Percentiles rank a stretch among this genome's conserved stretches.
phyloP scores from a whole-genome alignment of 2,888 invertebrate species.

The Lepidocyrtoides sp. region DNA sequence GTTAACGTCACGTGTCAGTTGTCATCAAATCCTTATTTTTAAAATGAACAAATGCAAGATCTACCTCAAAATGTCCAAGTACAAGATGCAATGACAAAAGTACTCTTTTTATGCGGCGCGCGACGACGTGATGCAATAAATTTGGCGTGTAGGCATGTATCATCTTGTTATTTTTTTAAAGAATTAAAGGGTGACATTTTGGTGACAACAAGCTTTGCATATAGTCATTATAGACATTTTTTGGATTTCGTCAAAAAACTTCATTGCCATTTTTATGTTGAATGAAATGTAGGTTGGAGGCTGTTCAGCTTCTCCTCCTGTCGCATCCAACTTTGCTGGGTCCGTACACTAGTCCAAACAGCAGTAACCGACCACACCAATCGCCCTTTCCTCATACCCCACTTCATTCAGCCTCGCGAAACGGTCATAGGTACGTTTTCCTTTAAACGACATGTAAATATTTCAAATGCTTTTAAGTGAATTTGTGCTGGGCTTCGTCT shows the following conservation, averaged over 20 bases:
- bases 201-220: neutral
- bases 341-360: constrained; percentile 85
- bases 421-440: constrained; percentile 92
- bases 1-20: constrained; percentile 21
- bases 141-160: too few species aligned
- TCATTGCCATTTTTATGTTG: neutral
- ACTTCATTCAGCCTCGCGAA: constrained; percentile 96
- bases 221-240: neutral
- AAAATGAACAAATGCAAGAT: neutral
- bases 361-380: constrained; percentile 84
- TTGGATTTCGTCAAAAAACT: neutral
- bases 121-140: too few species aligned
- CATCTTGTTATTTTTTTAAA: neutral
- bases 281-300: constrained; percentile 90
- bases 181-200: neutral
- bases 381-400: constrained; percentile 92
- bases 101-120: too few species aligned
- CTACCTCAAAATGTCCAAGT: neutral
- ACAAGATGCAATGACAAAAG: too few species aligned
- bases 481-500: too few species aligned
- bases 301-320: constrained; percentile 94
- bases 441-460: too few species aligned
- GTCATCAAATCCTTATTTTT: neutral
- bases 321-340: constrained; percentile 94
- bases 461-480: too few species aligned